Percentiles rank a stretch among this genome's conserved stretches.
phyloP scores from a whole-genome alignment of 2,888 invertebrate species.

The Siphonodentalium dalli region DNA sequence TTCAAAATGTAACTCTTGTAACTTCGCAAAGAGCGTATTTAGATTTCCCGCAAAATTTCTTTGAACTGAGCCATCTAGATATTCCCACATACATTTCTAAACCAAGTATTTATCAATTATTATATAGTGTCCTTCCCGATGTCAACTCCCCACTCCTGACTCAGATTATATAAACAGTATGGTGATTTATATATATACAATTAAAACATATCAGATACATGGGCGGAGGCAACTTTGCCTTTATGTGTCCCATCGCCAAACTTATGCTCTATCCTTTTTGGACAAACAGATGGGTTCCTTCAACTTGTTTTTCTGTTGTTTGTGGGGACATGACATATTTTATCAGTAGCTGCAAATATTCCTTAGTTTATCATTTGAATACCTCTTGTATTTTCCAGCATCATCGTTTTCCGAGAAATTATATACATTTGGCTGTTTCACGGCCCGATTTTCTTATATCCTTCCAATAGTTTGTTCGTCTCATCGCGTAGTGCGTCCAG shows the following conservation, averaged over 20 bases:
- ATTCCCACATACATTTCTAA: too few relatives aligned
- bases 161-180: too few relatives aligned
- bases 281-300: constrained; percentile 17
- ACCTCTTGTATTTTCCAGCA: constrained; percentile 14
- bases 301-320: constrained; percentile 1
- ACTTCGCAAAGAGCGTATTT: too few relatives aligned
- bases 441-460: constrained; percentile 19
- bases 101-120: too few relatives aligned
- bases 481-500: constrained; percentile 7
- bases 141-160: too few relatives aligned
- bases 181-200: too few relatives aligned
- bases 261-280: constrained; percentile 10
- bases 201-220: too few relatives aligned
- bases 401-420: constrained; percentile 4
- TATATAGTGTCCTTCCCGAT: too few relatives aligned
- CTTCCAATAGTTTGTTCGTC: constrained; percentile 10
- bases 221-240: constrained; percentile 4
- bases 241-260: background rate
- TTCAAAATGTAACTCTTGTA: too few relatives aligned
- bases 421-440: constrained; percentile 14
- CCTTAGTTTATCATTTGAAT: constrained; percentile 8
- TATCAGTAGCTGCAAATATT: constrained; percentile 5
- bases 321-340: background rate
- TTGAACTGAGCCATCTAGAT: too few relatives aligned
- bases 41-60: too few relatives aligned